A percentile compares a stretch with the other conserved stretches of the same genome.
These are phyloP conservation scores for Acronicta alni DNA, from an alignment of 2,888 invertebrate species.

Conservation along the genomic window DNA sequence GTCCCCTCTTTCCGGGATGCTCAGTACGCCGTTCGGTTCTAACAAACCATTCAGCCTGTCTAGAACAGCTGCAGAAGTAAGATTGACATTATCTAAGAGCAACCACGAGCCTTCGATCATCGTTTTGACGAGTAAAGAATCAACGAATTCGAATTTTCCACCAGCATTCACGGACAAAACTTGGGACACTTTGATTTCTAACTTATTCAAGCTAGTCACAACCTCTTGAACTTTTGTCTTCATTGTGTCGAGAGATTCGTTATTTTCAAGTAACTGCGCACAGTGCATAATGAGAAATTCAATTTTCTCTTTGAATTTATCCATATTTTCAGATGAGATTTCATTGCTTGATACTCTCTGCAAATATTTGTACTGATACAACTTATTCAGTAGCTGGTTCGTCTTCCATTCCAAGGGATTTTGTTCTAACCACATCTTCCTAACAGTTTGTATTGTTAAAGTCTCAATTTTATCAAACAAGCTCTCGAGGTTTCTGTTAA, in stretches of 20 bases:
- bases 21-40: slow-evolving; percentile 97
- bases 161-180: slow-evolving; percentile 92
- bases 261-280: slow-evolving; percentile 62
- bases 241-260: slow-evolving; percentile 48
- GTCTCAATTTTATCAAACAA: slow-evolving; percentile 89
- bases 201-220: slow-evolving; percentile 70
- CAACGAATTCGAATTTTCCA: slow-evolving; percentile 98
- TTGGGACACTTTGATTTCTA: slow-evolving; percentile 81
- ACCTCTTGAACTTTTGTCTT: slow-evolving; percentile 67
- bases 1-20: slow-evolving; percentile 97
- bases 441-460: slow-evolving; percentile 85
- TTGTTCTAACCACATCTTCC: slow-evolving; percentile 78
- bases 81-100: slow-evolving; percentile 97
- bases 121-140: slow-evolving; percentile 96
- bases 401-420: slow-evolving; percentile 64
- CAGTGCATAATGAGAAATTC: slow-evolving; percentile 72
- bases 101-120: slow-evolving; percentile 95
- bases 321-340: slow-evolving; percentile 64
- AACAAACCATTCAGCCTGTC: slow-evolving; percentile 98
- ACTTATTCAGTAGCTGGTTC: slow-evolving; percentile 70
- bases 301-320: slow-evolving; percentile 72
- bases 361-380: slow-evolving; percentile 73
- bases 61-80: slow-evolving; percentile 98
- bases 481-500: slow-evolving; percentile 93
- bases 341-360: slow-evolving; percentile 54